phyloP scores from a whole-genome alignment of 2,113 vertebrate genomes.

The Rhinichthys klamathensis region DNA sequence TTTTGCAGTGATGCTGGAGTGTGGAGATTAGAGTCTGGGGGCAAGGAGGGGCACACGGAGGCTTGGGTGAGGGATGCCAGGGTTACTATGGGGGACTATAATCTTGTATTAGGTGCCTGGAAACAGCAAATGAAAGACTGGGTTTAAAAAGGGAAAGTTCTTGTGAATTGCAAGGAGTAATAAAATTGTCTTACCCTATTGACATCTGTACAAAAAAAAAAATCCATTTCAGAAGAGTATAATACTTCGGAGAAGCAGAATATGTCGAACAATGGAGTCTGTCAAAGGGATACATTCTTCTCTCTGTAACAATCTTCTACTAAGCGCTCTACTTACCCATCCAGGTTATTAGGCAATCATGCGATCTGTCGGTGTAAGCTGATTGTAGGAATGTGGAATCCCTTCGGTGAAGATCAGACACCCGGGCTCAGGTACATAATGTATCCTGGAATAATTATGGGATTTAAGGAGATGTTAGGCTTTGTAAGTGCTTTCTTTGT shows the following conservation, averaged over 20 bases:
- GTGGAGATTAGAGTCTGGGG: conserved; percentile 68
- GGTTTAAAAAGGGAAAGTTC: conserved; percentile 62
- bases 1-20: conserved; percentile 69
- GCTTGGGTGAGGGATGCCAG: conserved; percentile 61
- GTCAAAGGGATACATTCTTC: conserved; percentile 65
- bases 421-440: conserved; percentile 75
- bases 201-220: conserved; percentile 41
- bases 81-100: conserved; percentile 64
- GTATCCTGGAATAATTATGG: conserved; percentile 76
- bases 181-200: conserved; percentile 57
- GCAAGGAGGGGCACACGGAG: conserved; percentile 57
- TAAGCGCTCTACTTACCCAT: conserved; percentile 72
- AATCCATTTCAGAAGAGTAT: conserved; percentile 43
- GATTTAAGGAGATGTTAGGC: conserved; percentile 75
- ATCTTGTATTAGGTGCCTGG: conserved; percentile 61
- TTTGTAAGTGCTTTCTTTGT: conserved; percentile 77
- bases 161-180: conserved; percentile 58
- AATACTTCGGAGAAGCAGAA: conserved; percentile 48
- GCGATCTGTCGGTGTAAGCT: conserved; percentile 76
- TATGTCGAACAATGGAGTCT: conserved; percentile 55
- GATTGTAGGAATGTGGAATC: conserved; percentile 74
- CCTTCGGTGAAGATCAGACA: conserved; percentile 71
- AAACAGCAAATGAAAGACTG: conserved; percentile 68
- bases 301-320: conserved; percentile 60
- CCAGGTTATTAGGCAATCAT: conserved; percentile 73